phyloP scores from a whole-genome alignment of 2,888 invertebrate genomes.

The Sialis fuliginosa region DNA sequence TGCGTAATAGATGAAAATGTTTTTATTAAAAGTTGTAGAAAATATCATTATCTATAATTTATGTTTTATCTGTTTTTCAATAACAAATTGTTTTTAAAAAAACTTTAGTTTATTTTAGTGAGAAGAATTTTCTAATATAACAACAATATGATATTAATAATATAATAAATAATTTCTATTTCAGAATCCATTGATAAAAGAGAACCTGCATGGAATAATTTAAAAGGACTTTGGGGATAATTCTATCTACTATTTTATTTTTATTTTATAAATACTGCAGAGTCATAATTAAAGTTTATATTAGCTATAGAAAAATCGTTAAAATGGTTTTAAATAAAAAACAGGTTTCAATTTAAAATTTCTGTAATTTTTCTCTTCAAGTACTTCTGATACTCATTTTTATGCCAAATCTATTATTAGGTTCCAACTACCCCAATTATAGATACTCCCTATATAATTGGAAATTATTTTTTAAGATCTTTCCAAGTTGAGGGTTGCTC shows the following conservation, averaged over 20 bases:
- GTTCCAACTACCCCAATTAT: too few relatives aligned
- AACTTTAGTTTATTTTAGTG: neutral
- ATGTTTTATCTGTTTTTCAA: neutral
- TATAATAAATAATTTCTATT: constrained; percentile 6
- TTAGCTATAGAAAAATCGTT: neutral
- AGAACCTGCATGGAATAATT: constrained; percentile 61
- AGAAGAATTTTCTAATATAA: neutral
- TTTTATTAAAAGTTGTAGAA: too few relatives aligned
- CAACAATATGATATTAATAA: neutral
- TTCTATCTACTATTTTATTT: neutral
- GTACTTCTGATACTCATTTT: too few relatives aligned
- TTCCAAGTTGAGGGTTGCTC: too few relatives aligned
- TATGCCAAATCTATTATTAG: too few relatives aligned
- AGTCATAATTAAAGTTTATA: neutral
- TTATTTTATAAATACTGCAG: neutral
- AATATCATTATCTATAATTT: too few relatives aligned
- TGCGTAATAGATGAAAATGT: too few relatives aligned
- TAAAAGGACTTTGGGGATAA: constrained; percentile 67
- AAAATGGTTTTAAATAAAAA: neutral
- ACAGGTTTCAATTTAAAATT: neutral
- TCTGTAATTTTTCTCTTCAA: too few relatives aligned
- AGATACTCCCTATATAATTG: too few relatives aligned
- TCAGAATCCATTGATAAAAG: constrained; percentile 59
- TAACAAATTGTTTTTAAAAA: neutral
- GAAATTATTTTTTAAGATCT: too few relatives aligned